These are phyloP conservation scores for Pangasius mekongensis DNA, from an alignment of 2,797 vertebrate species.

Conservation along the genomic window DNA sequence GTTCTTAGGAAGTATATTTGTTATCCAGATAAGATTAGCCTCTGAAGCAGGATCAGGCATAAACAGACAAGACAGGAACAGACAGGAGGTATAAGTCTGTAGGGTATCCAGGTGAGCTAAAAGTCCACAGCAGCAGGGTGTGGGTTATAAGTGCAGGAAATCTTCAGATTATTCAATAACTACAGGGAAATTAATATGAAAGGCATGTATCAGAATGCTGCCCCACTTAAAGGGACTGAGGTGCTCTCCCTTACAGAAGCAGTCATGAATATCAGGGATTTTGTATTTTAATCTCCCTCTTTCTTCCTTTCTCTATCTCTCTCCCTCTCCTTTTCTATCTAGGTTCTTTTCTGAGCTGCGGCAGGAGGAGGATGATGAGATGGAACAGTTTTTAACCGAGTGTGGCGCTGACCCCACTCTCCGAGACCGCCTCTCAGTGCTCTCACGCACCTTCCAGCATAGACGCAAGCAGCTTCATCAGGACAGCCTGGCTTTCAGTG, in stretches of 20 bases:
- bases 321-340: conserved; percentile 33
- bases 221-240: not conserved
- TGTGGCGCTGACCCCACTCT: conserved; percentile 62
- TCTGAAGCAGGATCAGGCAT: not conserved
- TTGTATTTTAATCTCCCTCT: conserved; percentile 14
- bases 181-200: not conserved
- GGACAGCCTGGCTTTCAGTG: conserved; percentile 67
- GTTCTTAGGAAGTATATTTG: not conserved
- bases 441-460: conserved; percentile 68
- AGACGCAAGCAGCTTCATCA: conserved; percentile 58
- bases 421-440: conserved; percentile 64
- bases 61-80: not conserved
- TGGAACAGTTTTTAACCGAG: conserved; percentile 66
- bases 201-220: not conserved
- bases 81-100: not conserved
- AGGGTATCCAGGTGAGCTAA: not conserved
- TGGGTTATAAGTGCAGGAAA: not conserved
- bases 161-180: not conserved
- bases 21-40: not conserved
- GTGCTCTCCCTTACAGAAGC: not conserved
- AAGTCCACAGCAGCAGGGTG: not conserved
- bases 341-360: conserved; percentile 66
- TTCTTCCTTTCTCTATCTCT: not conserved
- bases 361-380: conserved; percentile 63
- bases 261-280: conserved; percentile 9